Conservation (phyloP, 92 coral and sea anemone species). For the Muricea muricata region DNA sequence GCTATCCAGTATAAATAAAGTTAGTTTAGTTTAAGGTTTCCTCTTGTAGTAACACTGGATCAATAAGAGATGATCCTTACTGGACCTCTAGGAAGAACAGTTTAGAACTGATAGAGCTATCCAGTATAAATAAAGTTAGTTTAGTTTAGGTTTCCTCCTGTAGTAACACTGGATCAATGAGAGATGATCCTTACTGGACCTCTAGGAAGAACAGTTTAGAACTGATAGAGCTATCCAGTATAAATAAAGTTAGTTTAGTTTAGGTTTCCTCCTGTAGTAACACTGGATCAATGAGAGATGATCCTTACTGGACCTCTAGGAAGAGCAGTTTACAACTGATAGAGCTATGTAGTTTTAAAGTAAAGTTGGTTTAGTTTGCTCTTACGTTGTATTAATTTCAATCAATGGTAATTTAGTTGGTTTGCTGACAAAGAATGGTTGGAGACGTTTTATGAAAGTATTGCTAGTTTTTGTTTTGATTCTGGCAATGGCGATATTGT, state of each 20-base stretch:
- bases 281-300: too few relatives aligned
- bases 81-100: too few relatives aligned
- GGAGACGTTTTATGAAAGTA: conserved; percentile 1
- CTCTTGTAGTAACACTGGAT: not conserved
- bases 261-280: not conserved
- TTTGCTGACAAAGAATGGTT: conserved; percentile 17
- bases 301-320: too few relatives aligned
- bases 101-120: too few relatives aligned
- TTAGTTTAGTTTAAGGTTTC: not conserved
- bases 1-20: not conserved
- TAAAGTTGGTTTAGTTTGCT: not conserved
- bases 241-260: not conserved
- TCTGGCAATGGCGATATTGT: not conserved
- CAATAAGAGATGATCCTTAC: too few relatives aligned
- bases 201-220: too few relatives aligned
- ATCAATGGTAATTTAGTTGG: conserved; percentile 10
- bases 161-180: not conserved
- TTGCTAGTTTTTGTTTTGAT: conserved; percentile 1
- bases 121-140: not conserved
- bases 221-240: too few relatives aligned
- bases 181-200: too few relatives aligned
- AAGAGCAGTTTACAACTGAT: too few relatives aligned
- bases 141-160: not conserved
- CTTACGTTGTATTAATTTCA: not conserved
- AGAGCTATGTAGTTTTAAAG: not conserved